These are phyloP conservation scores for Apamea epomidion DNA, from an alignment of 2,888 invertebrate species.

Conservation along the genomic window DNA sequence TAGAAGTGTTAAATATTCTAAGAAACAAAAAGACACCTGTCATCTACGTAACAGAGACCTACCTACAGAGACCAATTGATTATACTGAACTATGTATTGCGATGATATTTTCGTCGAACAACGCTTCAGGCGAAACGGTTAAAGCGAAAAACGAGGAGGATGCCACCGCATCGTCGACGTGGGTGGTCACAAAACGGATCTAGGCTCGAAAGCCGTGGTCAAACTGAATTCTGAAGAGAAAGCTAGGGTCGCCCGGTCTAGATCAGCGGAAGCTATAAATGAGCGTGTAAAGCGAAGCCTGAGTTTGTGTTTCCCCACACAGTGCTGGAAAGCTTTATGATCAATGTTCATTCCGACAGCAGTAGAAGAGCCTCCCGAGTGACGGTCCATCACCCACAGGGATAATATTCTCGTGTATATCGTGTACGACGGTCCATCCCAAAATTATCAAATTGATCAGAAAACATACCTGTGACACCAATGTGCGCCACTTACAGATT, in stretches of 20 bases:
- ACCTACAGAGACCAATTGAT: not conserved
- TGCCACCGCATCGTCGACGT: not conserved
- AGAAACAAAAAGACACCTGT: not conserved
- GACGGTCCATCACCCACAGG: not conserved
- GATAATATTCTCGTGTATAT: not conserved
- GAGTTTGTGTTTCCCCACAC: not conserved
- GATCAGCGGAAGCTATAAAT: conserved; percentile 1
- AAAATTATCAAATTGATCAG: not conserved
- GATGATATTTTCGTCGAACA: conserved; percentile 5
- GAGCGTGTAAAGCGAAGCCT: not conserved
- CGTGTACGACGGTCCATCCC: not conserved
- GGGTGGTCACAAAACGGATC: conserved; percentile 8
- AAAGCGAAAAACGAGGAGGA: conserved; percentile 12
- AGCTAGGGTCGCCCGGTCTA: not conserved
- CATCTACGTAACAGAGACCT: not conserved
- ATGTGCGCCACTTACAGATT: not conserved
- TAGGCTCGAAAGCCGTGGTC: not conserved
- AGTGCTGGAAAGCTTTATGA: not conserved
- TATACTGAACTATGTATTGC: not conserved
- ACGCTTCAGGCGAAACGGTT: not conserved
- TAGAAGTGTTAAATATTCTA: not conserved
- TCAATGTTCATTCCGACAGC: not conserved
- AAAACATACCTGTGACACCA: not conserved
- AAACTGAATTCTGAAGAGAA: conserved; percentile 31
- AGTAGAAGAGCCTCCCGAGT: too few species aligned